Percentiles rank a stretch among this genome's conserved stretches.
phyloP scores from a whole-genome alignment of 2,797 vertebrate species.

The Eulemur mongoz region DNA sequence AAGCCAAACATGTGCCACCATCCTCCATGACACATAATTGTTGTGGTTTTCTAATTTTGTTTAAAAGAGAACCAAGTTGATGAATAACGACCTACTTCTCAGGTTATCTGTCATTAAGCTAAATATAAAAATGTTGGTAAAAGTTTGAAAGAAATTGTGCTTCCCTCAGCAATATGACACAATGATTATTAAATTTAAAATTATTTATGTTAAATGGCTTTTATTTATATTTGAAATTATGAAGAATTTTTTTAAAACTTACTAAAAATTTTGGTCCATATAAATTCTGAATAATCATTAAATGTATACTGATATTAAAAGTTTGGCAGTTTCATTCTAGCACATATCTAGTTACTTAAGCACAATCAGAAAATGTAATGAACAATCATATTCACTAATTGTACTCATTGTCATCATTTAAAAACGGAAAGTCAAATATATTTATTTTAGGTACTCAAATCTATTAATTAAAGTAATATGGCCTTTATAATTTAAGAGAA shows the following conservation, averaged over 20 bases:
- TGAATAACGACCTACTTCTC: neutral
- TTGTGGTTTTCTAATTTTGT: neutral
- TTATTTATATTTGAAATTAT: neutral
- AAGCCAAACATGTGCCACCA: neutral
- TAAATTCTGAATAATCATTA: constrained; percentile 7
- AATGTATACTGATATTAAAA: neutral
- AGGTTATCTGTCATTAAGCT: neutral
- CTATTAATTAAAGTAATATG: neutral
- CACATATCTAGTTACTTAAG: neutral
- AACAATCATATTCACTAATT: neutral
- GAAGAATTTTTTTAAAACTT: neutral
- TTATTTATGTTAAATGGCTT: neutral
- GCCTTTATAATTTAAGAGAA: neutral
- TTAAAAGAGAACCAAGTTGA: neutral
- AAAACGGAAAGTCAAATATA: neutral
- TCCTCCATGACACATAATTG: neutral
- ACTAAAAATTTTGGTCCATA: neutral
- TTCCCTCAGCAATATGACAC: neutral
- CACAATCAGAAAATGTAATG: neutral
- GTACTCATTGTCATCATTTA: neutral
- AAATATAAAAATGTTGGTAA: neutral
- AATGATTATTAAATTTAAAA: neutral
- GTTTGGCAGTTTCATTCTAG: neutral
- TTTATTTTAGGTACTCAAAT: constrained; percentile 1
- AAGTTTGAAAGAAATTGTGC: neutral